Conservation (phyloP, 1,140 invertebrate species). For the Drosophila yakuba region DNA sequence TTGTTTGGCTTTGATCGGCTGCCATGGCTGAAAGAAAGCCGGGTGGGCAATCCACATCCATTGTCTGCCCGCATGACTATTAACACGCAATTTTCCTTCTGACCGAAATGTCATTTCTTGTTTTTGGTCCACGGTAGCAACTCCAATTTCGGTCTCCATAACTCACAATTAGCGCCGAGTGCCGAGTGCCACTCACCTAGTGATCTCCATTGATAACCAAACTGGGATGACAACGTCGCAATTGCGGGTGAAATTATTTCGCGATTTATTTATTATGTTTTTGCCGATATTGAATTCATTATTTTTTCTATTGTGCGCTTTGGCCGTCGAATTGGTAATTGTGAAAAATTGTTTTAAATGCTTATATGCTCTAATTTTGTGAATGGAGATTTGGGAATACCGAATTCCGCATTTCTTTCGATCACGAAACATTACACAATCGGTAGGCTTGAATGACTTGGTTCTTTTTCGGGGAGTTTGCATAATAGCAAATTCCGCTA, state of each 20-base stretch:
- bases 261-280: conserved; percentile 75
- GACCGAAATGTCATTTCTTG: conserved; percentile 66
- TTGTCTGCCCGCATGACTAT: conserved; percentile 68
- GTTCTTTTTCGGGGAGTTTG: conserved; percentile 38
- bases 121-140: conserved; percentile 53
- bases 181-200: conserved; percentile 63
- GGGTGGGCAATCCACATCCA: conserved; percentile 5
- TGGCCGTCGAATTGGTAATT: conserved; percentile 60
- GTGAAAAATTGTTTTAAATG: conserved; percentile 50
- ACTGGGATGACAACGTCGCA: conserved; percentile 27
- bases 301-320: conserved; percentile 46
- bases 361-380: conserved; percentile 74
- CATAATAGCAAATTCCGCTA: conserved; percentile 10
- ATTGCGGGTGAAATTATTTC: conserved; percentile 58
- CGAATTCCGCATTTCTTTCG: conserved; percentile 49
- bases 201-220: conserved; percentile 69
- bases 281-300: conserved; percentile 59
- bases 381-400: conserved; percentile 47
- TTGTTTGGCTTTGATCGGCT: conserved; percentile 57
- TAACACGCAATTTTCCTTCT: conserved; percentile 70
- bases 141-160: conserved; percentile 33
- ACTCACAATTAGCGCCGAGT: conserved; percentile 55
- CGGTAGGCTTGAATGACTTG: conserved; percentile 11
- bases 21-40: conserved; percentile 57
- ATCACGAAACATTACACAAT: conserved; percentile 52